These are phyloP conservation scores for Gortyna flavago DNA, from an alignment of 2,888 invertebrate species.

Conservation along the genomic window DNA sequence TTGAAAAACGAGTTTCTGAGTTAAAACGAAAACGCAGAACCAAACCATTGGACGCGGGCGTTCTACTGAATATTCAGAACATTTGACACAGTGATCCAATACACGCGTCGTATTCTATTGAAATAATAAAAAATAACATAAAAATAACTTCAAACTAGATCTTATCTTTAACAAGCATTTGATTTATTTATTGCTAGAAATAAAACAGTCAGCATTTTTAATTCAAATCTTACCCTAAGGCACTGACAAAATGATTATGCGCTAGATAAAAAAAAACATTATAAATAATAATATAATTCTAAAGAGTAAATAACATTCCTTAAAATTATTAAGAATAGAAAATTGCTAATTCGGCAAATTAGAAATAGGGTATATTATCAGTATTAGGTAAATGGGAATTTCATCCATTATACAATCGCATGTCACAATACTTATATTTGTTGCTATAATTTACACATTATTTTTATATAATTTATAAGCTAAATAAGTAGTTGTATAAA, in stretches of 20 bases:
- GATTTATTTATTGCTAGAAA: slow-evolving; percentile 76
- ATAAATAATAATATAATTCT: slow-evolving; percentile 83
- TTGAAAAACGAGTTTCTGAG: slow-evolving; percentile 13
- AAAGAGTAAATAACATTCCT: slow-evolving; percentile 87
- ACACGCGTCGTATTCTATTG: slow-evolving; percentile 67
- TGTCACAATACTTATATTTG: slow-evolving; percentile 48
- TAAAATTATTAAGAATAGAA: slow-evolving; percentile 82
- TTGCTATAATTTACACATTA: slow-evolving; percentile 41
- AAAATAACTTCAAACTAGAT: slow-evolving; percentile 71
- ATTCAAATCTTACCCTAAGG: slow-evolving; percentile 87
- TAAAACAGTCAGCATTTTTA: slow-evolving; percentile 79
- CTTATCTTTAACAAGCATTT: slow-evolving; percentile 76
- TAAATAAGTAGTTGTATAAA: slow-evolving; percentile 45
- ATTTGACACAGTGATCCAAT: slow-evolving; percentile 84
- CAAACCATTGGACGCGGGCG: slow-evolving; percentile 37
- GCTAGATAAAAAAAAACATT: slow-evolving; percentile 80
- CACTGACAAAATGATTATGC: slow-evolving; percentile 87
- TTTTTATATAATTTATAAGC: slow-evolving; percentile 39
- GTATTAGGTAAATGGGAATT: slow-evolving; percentile 59
- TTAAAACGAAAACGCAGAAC: slow-evolving; percentile 21
- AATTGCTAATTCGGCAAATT: slow-evolving; percentile 80
- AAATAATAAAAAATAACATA: slow-evolving; percentile 67
- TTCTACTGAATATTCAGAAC: slow-evolving; percentile 72
- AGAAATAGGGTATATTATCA: slow-evolving; percentile 66
- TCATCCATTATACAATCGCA: slow-evolving; percentile 45